Evolutionary conservation across 2,888 invertebrate genomes (phyloP).

Genomic region (Tenthredo livida): DNA sequence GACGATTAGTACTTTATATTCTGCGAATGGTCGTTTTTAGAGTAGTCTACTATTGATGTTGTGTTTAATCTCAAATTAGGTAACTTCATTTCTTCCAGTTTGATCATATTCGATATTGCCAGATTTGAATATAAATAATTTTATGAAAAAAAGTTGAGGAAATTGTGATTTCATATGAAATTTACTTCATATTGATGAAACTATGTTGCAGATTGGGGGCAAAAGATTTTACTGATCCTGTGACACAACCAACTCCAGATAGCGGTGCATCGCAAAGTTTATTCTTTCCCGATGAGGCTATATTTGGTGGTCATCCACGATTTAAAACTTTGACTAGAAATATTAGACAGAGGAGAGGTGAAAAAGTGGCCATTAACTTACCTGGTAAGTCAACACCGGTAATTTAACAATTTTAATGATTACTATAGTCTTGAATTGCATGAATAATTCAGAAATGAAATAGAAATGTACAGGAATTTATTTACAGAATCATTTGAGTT

Average conservation of each 20-base stretch:
- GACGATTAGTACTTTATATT: slow-evolving; percentile 57
- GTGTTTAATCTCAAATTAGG: background rate
- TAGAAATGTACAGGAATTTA: background rate
- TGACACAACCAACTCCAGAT: slow-evolving; percentile 85
- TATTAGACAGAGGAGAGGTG: slow-evolving; percentile 93
- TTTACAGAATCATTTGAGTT: background rate
- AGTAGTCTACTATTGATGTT: background rate
- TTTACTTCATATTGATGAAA: background rate
- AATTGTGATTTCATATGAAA: background rate
- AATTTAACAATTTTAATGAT: background rate
- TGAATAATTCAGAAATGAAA: background rate
- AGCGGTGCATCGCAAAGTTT: slow-evolving; percentile 89
- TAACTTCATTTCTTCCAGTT: background rate
- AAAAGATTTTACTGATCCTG: slow-evolving; percentile 92
- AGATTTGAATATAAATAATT: background rate
- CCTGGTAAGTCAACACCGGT: slow-evolving; percentile 86
- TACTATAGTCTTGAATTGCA: background rate
- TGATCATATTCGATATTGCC: background rate
- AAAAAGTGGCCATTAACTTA: slow-evolving; percentile 97
- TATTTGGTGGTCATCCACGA: slow-evolving; percentile 96
- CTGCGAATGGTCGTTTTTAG: background rate
- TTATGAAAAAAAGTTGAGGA: background rate
- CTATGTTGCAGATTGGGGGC: slow-evolving; percentile 88
- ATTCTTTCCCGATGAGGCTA: slow-evolving; percentile 97
- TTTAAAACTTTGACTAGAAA: slow-evolving; percentile 96